phyloP scores from a whole-genome alignment of 2,113 vertebrate species.

The Glareola pratincola region DNA sequence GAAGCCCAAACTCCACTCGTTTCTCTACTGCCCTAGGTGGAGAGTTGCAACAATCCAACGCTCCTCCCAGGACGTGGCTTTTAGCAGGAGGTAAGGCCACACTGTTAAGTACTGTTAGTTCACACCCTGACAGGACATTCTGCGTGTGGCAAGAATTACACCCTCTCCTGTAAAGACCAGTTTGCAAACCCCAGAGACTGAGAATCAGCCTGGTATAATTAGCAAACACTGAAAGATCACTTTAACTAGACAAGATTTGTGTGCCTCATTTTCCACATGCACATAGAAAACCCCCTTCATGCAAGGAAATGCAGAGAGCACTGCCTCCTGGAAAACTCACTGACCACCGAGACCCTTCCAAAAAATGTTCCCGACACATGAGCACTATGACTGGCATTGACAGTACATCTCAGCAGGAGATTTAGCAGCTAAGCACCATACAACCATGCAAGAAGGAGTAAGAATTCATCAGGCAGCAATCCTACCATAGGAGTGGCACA shows the following conservation, averaged over 20 bases:
- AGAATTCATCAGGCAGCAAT: neutral
- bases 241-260: neutral
- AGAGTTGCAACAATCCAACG: accelerated
- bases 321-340: neutral
- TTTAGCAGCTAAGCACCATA: neutral
- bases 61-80: neutral
- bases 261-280: neutral
- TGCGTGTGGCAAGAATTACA: neutral
- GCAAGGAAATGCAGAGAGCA: neutral
- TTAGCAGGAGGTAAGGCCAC: neutral
- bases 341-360: neutral
- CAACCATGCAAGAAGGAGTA: neutral
- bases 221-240: neutral
- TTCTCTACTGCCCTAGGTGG: accelerated
- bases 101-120: neutral
- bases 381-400: accelerated
- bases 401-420: neutral
- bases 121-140: neutral
- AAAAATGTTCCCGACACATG: accelerated
- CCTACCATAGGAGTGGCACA: slow-evolving; percentile 20
- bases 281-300: neutral
- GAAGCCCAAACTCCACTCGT: neutral
- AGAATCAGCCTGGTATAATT: neutral
- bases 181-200: neutral
- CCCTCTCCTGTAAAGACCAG: neutral